Evolutionary conservation across 2,797 vertebrate genomes (phyloP).

Genomic region (Pseudotriccus pelzelni): DNA sequence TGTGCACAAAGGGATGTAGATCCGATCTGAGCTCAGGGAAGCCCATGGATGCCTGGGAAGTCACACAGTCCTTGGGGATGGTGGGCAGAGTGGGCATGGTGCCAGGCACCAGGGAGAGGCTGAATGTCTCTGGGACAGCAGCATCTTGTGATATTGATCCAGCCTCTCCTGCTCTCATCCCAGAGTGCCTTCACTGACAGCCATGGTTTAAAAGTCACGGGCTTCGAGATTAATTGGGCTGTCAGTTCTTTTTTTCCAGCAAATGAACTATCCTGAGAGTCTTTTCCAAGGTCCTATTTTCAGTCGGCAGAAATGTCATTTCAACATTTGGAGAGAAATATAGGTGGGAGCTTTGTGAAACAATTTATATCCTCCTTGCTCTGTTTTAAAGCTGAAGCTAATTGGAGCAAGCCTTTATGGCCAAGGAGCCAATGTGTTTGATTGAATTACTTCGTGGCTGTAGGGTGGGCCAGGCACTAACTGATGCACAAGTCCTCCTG

Average conservation of each 20-base stretch:
- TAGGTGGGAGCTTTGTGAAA: background rate
- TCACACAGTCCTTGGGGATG: rapidly evolving
- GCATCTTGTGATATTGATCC: background rate
- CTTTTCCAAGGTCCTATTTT: background rate
- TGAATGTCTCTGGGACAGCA: background rate
- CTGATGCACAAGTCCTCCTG: rapidly evolving
- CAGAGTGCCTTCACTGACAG: background rate
- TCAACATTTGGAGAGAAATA: background rate
- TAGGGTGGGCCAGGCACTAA: background rate
- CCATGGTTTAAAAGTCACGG: background rate
- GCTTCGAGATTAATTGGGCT: background rate
- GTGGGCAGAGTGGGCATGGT: background rate
- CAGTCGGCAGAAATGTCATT: background rate
- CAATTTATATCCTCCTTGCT: background rate
- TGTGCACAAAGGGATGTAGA: background rate
- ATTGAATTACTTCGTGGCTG: background rate
- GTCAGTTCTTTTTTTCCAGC: slow-evolving; percentile 24
- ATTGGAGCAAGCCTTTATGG: background rate
- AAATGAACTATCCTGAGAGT: background rate
- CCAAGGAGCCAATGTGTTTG: background rate
- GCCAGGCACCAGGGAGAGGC: background rate
- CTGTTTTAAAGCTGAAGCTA: background rate
- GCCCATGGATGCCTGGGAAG: rapidly evolving
- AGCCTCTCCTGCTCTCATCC: background rate
- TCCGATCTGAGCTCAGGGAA: background rate